Base-by-base conservation (phyloP, 1,140 invertebrate genomes). In the Apis florea region DNA sequence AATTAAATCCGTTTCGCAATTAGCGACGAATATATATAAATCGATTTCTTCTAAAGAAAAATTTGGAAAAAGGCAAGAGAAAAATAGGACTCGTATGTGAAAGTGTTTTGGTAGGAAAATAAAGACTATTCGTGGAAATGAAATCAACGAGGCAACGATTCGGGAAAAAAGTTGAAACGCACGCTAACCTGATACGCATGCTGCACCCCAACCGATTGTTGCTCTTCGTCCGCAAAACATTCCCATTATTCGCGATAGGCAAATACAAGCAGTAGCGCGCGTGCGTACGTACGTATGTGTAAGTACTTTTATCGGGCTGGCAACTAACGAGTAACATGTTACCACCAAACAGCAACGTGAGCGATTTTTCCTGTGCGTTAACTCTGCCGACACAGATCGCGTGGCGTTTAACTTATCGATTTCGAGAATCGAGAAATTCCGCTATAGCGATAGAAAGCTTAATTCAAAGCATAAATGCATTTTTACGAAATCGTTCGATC, bases 171-270 rank as follows among this genome's bases (percentile, higher is more conserved):
- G 0, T 59, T 26, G 67, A 51, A 61, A 26, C 66, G 54, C 54
- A 49, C 54, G 58, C 47, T 19, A 69, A 17, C 56, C 26, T 51
- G 88, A 87, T 78, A 90, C 87, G 88, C 87, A 85, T 63, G 72
- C 83, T 90, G 89, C 87, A 74, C 54, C 53, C 83, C 79, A 82
- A 76, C 68, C 90, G 81, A 88, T 87, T 83, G 88, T 90, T 85
- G 83, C 77, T 51, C 59, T 61, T 58, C 77, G 58, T 64, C 73
- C 53, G 80, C 58, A 63, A 80, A 78, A 77, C 83, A 85, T 85
- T 87, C 83, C 72, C 75, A 76, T 85, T 82, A 84, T 75, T 82
- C 75, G 54, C 58, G 64, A 64, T 69, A 71, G 67, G 71, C 79
- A 79, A 71, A 84, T 85, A 74, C 83, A 54, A 47, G 75, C 70